These are phyloP conservation scores for Moxostoma hubbsi DNA, from an alignment of 2,797 vertebrate genomes.

Conservation along the genomic window DNA sequence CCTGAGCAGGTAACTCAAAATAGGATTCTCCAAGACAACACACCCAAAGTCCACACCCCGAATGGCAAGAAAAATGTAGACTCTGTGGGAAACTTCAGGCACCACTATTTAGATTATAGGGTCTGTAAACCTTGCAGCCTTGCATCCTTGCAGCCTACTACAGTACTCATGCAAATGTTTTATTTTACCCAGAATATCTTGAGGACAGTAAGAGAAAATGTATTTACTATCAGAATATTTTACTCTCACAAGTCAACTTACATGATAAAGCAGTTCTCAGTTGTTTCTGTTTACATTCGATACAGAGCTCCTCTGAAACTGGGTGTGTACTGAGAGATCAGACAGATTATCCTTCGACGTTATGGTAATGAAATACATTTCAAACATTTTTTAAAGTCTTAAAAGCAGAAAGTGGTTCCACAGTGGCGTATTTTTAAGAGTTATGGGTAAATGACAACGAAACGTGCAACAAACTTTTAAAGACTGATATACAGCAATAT, in stretches of 20 bases:
- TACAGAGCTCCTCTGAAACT: slow-evolving; percentile 8
- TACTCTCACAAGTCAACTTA: neutral
- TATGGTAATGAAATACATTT: neutral
- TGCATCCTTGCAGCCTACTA: neutral
- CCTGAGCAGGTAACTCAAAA: slow-evolving; percentile 62
- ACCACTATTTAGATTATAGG: neutral
- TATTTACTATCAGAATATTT: neutral
- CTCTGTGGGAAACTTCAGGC: neutral
- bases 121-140: neutral
- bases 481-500: no score
- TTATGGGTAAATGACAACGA: neutral
- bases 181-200: neutral
- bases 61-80: slow-evolving; percentile 21
- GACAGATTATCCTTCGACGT: neutral
- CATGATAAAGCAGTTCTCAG: neutral
- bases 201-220: neutral
- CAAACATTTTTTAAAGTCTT: neutral
- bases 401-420: neutral
- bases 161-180: neutral
- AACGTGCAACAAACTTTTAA: neutral
- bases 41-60: slow-evolving; percentile 62
- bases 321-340: neutral
- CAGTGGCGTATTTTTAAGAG: neutral
- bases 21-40: slow-evolving; percentile 57
- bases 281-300: slow-evolving; percentile 6